Conservation (phyloP, 23 tunicate genomes). For the Diplosoma virens region DNA sequence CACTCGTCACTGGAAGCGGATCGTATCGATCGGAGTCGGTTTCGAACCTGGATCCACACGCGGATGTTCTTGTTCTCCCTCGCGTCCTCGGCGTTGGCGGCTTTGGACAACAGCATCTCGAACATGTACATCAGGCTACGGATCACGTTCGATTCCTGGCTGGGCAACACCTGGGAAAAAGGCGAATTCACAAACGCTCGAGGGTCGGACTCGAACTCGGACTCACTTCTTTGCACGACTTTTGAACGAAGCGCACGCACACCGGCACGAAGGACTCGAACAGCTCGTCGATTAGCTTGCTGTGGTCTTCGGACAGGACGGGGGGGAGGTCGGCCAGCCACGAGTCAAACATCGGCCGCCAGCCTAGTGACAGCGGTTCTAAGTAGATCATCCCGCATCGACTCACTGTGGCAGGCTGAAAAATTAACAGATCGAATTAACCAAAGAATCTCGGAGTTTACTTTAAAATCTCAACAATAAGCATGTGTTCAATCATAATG, state of each 20-base stretch:
- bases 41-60: constrained; percentile 81
- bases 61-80: constrained; percentile 72
- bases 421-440: too few species aligned
- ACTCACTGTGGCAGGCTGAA: constrained; percentile 97
- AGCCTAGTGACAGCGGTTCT: constrained; percentile 92
- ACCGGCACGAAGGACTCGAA: constrained; percentile 81
- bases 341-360: constrained; percentile 93
- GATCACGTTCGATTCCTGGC: constrained; percentile 71
- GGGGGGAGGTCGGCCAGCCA: constrained; percentile 82
- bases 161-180: constrained; percentile 72
- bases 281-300: constrained; percentile 67
- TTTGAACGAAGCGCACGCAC: constrained; percentile 65
- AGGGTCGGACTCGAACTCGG: neutral
- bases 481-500: too few species aligned
- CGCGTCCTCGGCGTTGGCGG: constrained; percentile 64
- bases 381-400: constrained; percentile 98
- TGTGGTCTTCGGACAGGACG: constrained; percentile 57
- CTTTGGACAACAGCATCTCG: constrained; percentile 81
- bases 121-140: constrained; percentile 95
- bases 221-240: constrained; percentile 88
- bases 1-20: too few species aligned
- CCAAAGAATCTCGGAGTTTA: too few species aligned
- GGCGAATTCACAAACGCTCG: too few species aligned
- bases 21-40: too few species aligned
- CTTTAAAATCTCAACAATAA: too few species aligned